These are phyloP conservation scores for Cecidostiba fungosa DNA, from an alignment of 2,888 invertebrate species.

Conservation along the genomic window DNA sequence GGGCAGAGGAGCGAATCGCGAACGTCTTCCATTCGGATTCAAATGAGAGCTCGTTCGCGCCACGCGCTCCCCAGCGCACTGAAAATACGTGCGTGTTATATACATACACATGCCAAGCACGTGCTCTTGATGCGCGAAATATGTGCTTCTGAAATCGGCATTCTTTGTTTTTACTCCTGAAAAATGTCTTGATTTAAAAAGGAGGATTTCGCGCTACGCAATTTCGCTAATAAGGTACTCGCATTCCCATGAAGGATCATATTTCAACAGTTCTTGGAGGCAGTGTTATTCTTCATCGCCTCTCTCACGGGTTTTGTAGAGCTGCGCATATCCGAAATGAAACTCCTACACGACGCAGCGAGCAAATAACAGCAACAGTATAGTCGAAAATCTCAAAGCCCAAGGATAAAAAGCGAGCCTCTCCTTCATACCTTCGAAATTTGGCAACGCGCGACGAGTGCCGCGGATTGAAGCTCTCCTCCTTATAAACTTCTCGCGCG, in stretches of 20 bases:
- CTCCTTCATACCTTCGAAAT: constrained; percentile 18
- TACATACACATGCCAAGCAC: neutral
- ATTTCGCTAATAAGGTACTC: no score
- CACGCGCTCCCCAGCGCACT: constrained; percentile 68
- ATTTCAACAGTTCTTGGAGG: no score
- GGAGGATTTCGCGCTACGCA: neutral
- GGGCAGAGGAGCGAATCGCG: constrained; percentile 68
- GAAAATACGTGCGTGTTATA: neutral
- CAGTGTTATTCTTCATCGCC: neutral
- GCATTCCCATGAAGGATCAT: no score
- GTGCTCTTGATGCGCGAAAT: constrained; percentile 15
- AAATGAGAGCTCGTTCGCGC: constrained; percentile 78
- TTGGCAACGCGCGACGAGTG: constrained; percentile 11
- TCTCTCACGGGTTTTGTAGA: neutral
- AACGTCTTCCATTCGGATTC: constrained; percentile 79
- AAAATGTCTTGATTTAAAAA: neutral
- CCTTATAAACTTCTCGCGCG: neutral
- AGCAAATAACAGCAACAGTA: no score
- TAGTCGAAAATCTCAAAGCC: constrained; percentile 16
- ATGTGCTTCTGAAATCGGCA: neutral
- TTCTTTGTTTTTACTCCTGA: neutral
- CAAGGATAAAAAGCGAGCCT: neutral
- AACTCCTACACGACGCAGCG: neutral
- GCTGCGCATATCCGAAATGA: neutral
- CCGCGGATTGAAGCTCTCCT: constrained; percentile 11